Base-by-base conservation (phyloP, 2,113 vertebrate species). In the Struthio camelus region DNA sequence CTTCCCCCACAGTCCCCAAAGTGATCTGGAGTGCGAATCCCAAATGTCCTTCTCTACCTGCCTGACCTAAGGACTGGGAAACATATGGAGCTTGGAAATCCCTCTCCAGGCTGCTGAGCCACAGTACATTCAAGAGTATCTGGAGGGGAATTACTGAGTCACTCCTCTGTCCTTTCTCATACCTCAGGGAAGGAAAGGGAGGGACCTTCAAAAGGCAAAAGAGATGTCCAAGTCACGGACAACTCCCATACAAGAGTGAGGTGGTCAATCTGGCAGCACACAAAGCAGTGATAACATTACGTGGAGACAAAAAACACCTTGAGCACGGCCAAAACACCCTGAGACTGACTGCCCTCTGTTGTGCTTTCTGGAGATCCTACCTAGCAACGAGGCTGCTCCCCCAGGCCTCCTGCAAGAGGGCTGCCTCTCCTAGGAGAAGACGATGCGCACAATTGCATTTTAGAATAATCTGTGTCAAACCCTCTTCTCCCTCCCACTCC, bases 181-280 rank as follows among this genome's bases (percentile, higher is more conserved):
- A 28, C 17, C 42, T 11, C 23, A 40, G 0, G 18, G 17, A 62
- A 70, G 64, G 51, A 84, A 73, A 76, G 9, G 9, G 24, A 79
- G 11, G 6, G 42, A 84, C 46, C 13, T 30, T 36, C 24, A 66
- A 76, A 85, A 64, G 7, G 7, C 11, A 51, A 6, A 59, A 59
- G 42, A 51, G 53, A 40, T 72, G 50, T 23, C 11, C 34, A 81
- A 77, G 58, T 70, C 40, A 80, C 51, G 61, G 69, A 20, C 14
- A 53, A 20, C 2, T 1, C 32, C 44, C 16, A 24, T 23, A 27
- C 0, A 0, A 53, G 83, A 71, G 46, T 7, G 38, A 64, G 4
- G 8, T 61, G 77, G 34, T 75, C 78, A 56, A 12, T 24, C 23
- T 13, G 27, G 17, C 23, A 75, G 42, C 30, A 42, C 61, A 71